These are phyloP conservation scores for Catharus bicknelli DNA, from an alignment of 2,113 vertebrate genomes.

Conservation along the genomic window DNA sequence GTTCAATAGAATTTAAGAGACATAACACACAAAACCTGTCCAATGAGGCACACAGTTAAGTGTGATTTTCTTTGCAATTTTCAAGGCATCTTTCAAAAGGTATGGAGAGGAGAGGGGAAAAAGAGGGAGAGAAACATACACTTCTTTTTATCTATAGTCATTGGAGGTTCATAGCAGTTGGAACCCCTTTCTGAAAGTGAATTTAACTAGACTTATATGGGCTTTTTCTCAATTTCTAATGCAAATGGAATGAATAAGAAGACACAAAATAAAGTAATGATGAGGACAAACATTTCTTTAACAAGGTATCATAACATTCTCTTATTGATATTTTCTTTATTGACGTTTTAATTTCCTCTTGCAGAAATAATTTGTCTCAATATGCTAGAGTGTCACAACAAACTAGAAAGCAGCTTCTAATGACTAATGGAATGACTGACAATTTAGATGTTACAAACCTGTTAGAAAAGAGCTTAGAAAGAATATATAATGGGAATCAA, in stretches of 20 bases:
- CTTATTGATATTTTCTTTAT: not conserved
- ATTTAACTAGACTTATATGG: not conserved
- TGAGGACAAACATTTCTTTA: not conserved
- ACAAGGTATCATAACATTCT: not conserved
- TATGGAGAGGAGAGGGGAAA: not conserved
- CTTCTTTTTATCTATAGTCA: not conserved
- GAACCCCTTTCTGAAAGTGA: not conserved
- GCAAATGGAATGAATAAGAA: not conserved
- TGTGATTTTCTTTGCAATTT: not conserved
- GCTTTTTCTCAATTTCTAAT: not conserved
- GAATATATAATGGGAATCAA: not conserved
- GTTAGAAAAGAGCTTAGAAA: not conserved
- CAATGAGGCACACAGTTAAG: not conserved
- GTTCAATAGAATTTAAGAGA: not conserved
- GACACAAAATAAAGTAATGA: not conserved
- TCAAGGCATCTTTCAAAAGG: not conserved
- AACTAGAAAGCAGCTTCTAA: slow-evolving; percentile 21
- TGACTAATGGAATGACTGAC: slow-evolving; percentile 17
- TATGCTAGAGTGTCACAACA: not conserved
- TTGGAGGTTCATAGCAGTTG: not conserved
- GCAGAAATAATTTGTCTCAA: slow-evolving; percentile 6
- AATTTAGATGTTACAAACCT: slow-evolving; percentile 18
- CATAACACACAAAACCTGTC: not conserved
- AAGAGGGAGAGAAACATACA: not conserved
- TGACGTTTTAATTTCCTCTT: slow-evolving; percentile 19